Evolutionary conservation across 2,113 vertebrate species (phyloP), one percentile per base, ranked within the genome.

Genomic region (Parotia lawesii): DNA sequence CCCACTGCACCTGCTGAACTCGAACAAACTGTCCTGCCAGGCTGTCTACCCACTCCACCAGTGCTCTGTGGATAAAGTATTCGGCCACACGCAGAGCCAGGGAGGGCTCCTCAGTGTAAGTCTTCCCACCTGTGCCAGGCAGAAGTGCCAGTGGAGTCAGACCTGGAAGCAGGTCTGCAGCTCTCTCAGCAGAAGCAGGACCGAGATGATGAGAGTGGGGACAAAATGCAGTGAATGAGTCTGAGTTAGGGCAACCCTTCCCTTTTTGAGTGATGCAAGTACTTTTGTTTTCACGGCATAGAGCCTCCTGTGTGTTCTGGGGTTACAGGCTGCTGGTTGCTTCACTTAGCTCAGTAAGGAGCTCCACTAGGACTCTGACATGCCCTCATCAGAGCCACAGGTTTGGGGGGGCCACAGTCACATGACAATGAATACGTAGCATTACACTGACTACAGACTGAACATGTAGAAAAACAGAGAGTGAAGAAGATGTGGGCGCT

Each of bases 81-180:
- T 99, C 1, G 99, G 99, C 35, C 98, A 99, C 96, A 99, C 99
- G 0, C 97, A 89, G 91, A 98, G 98, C 94, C 97, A 98, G 35
- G 99, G 99, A 67, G 99, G 99, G 42, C 98, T 99, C 38, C 98
- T 99, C 95, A 99, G 98, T 9, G 99, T 99, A 96, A 99, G 99
- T 98, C 19, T 73, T 54, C 38, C 28, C 7, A 8, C 12, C 40
- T 27, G 15, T 64, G 24, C 20, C 20, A 19, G 20, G 40, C 60
- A 51, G 45, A 74, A 61, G 28, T 4, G 15, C 27, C 31, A 37
- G 23, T 4, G 42, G 31, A 24, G 12, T 78, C 73, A 70, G n/a
- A 22, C 14, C 35, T 62, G 70, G 2, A 73, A 40, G n/a, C 19
- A 29, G 40, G 27, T 62, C 38, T 85, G 20, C 60, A 60, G n/a